Percentiles rank a stretch among this genome's conserved stretches.
These are phyloP conservation scores for Maniola jurtina DNA, from an alignment of 1,140 invertebrate species.

Conservation along the genomic window DNA sequence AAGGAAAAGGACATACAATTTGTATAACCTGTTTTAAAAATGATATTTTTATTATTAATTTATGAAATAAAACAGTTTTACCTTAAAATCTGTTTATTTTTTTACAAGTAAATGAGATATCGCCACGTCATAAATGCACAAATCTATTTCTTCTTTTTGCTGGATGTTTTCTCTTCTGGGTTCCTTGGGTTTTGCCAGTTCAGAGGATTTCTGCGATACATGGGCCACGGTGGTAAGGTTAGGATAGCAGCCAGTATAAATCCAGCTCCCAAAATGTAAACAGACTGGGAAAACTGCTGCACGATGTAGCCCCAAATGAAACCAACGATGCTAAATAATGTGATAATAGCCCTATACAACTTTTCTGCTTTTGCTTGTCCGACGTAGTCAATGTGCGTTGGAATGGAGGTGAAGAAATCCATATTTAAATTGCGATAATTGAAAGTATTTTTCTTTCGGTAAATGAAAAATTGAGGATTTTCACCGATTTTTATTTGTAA, in stretches of 20 bases:
- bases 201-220: slow-evolving; percentile 91
- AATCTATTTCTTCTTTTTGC: slow-evolving; percentile 66
- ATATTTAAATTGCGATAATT: slow-evolving; percentile 41
- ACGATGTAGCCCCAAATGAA: slow-evolving; percentile 95
- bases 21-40: too few species aligned
- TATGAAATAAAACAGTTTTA: slow-evolving; percentile 30
- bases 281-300: slow-evolving; percentile 96
- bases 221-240: slow-evolving; percentile 94
- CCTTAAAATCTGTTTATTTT: slow-evolving; percentile 32
- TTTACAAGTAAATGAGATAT: slow-evolving; percentile 24
- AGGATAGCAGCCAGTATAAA: slow-evolving; percentile 92
- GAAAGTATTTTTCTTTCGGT: neutral
- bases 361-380: slow-evolving; percentile 94
- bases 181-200: slow-evolving; percentile 91
- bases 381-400: slow-evolving; percentile 87
- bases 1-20: too few species aligned
- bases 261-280: slow-evolving; percentile 94
- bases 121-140: slow-evolving; percentile 30
- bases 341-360: slow-evolving; percentile 92
- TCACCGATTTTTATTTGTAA: neutral
- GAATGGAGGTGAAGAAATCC: slow-evolving; percentile 74
- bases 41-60: neutral
- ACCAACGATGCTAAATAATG: slow-evolving; percentile 92
- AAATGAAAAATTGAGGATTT: neutral
- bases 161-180: slow-evolving; percentile 62